Conservation (phyloP, 2,797 vertebrate genomes). For the Poecilia gillii region DNA sequence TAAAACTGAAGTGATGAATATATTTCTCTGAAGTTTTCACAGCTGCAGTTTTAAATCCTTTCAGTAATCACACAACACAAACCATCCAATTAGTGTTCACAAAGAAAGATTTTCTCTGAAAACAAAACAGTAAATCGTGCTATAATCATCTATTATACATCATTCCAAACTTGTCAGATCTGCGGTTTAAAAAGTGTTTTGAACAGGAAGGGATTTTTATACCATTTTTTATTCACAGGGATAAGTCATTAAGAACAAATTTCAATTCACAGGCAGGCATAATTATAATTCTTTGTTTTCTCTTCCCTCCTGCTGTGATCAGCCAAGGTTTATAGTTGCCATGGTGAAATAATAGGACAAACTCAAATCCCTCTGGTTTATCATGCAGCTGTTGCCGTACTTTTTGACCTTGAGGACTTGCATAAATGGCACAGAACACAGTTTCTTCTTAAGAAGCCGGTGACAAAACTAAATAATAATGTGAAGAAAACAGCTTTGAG, state of each 20-base stretch:
- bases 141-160: slow-evolving; percentile 24
- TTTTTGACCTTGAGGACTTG: slow-evolving; percentile 74
- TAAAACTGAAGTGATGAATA: slow-evolving; percentile 7
- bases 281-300: slow-evolving; percentile 73
- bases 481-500: slow-evolving; percentile 51
- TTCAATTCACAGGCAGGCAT: slow-evolving; percentile 59
- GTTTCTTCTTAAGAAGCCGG: slow-evolving; percentile 27
- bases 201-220: slow-evolving; percentile 48
- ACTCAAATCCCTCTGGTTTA: slow-evolving; percentile 56
- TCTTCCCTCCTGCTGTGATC: slow-evolving; percentile 60
- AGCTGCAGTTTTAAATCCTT: slow-evolving; percentile 23
- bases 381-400: slow-evolving; percentile 66
- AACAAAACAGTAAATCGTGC: slow-evolving; percentile 30
- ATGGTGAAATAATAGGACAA: slow-evolving; percentile 71
- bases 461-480: slow-evolving; percentile 47
- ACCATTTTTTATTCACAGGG: slow-evolving; percentile 62
- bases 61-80: slow-evolving; percentile 31
- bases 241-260: slow-evolving; percentile 66
- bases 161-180: slow-evolving; percentile 40
- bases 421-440: slow-evolving; percentile 65
- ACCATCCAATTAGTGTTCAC: slow-evolving; percentile 33
- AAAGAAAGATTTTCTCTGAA: slow-evolving; percentile 21
- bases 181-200: slow-evolving; percentile 53
- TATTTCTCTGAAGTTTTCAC: slow-evolving; percentile 14
- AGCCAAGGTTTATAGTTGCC: slow-evolving; percentile 66